Evolutionary conservation across 2,888 invertebrate genomes (phyloP), one percentile per base, ranked within the genome.

Genomic region (Apeira syringaria): DNA sequence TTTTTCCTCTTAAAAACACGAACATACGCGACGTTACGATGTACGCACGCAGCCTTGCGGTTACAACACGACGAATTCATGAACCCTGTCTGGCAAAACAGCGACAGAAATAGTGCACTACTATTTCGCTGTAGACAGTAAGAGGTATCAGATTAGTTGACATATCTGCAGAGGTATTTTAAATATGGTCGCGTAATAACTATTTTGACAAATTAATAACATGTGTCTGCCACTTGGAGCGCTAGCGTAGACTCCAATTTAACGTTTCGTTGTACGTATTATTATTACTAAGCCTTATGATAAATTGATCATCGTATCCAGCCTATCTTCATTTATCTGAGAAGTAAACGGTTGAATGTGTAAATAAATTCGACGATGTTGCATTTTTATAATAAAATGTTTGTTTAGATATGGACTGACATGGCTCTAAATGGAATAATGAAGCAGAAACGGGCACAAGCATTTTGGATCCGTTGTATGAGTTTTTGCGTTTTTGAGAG

Each of bases 131-230:
- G n/a, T n/a, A 11, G 62, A 40, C 25, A 50, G 65, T 86, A 63
- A 61, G 79, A 81, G 82, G 81, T 29, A 42, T 52, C 60, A 58
- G 56, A 63, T 25, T 44, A 42, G 33, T 52, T 56, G 53, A 47
- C 56, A 51, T 56, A 57, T 38, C 44, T 34, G 51, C 41, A 35
- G 48, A 26, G 40, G 32, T 55, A 47, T 52, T 53, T 59, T 59
- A 29, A 47, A 71, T 61, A 73, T 80, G 39, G 69, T 55, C 49
- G 82, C 39, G 12, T 79, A 63, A 53, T 73, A 83, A 61, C 81
- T 88, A 88, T 89, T 89, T 89, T 89, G 87, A 89, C 89, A 80
- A 88, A 80, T 74, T 85, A 82, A 76, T 88, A 52, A 79, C 29
- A 1, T 66, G 65, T 74, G 83, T 84, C 84, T 86, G 73, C 86